These are phyloP conservation scores for Acleris emargana DNA, from an alignment of 2,888 invertebrate genomes.

Conservation along the genomic window DNA sequence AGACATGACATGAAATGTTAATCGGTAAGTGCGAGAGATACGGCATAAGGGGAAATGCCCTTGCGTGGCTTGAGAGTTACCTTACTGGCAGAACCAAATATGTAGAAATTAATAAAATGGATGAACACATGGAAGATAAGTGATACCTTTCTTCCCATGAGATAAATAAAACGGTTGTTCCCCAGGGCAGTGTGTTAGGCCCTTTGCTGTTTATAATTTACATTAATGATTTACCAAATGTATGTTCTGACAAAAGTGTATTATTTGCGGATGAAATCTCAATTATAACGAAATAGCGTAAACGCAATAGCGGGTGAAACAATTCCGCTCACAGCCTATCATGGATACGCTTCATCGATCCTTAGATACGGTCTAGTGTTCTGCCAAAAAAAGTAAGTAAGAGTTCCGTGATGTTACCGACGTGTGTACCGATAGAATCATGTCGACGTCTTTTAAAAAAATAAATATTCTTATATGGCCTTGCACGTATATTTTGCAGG, in stretches of 20 bases:
- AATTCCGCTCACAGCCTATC: too few relatives aligned
- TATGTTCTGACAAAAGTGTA: neutral
- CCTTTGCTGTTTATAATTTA: neutral
- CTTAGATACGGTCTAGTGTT: too few relatives aligned
- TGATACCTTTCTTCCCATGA: neutral
- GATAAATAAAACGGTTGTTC: neutral
- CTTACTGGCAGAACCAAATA: neutral
- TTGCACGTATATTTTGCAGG: neutral
- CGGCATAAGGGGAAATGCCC: neutral
- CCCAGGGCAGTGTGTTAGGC: neutral
- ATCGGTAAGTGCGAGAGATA: neutral
- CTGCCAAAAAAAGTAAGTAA: too few relatives aligned
- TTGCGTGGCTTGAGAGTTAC: constrained; percentile 1
- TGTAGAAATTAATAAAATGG: neutral
- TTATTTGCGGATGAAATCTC: constrained; percentile 11
- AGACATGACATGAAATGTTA: neutral
- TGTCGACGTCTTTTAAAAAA: too few relatives aligned
- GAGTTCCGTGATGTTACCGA: too few relatives aligned
- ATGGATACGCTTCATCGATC: too few relatives aligned
- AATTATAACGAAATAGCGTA: too few relatives aligned
- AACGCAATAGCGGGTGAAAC: too few relatives aligned
- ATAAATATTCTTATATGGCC: too few relatives aligned
- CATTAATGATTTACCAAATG: neutral
- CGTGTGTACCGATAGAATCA: too few relatives aligned
- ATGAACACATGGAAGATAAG: neutral